phyloP scores from a whole-genome alignment of 1,140 invertebrate species.

The Pararge aegeria region DNA sequence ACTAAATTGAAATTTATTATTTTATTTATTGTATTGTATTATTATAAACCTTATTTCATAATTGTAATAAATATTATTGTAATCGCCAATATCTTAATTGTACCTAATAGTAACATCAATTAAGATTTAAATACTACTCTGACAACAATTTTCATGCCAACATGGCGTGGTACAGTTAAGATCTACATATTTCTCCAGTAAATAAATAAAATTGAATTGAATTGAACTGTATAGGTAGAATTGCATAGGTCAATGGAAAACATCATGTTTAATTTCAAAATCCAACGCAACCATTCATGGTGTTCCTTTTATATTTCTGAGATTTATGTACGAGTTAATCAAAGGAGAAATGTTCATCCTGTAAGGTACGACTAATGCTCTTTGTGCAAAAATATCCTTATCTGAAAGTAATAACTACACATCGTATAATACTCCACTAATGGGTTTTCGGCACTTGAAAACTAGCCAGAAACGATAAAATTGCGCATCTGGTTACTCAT shows the following conservation, averaged over 20 bases:
- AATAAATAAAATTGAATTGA: too few relatives aligned
- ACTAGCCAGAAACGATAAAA: slow-evolving; percentile 73
- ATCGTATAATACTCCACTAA: slow-evolving; percentile 61
- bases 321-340: neutral
- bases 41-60: too few relatives aligned
- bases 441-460: slow-evolving; percentile 72
- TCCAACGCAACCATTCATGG: neutral
- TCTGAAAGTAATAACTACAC: slow-evolving; percentile 47
- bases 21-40: too few relatives aligned
- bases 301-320: neutral
- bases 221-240: too few relatives aligned
- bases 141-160: too few relatives aligned
- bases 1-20: too few relatives aligned
- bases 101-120: too few relatives aligned
- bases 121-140: too few relatives aligned
- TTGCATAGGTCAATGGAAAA: neutral
- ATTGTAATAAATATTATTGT: too few relatives aligned
- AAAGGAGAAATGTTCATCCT: slow-evolving; percentile 4
- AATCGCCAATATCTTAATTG: too few relatives aligned
- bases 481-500: slow-evolving; percentile 62
- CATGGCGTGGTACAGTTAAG: too few relatives aligned
- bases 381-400: slow-evolving; percentile 57
- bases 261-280: neutral
- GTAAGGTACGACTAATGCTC: slow-evolving; percentile 6
- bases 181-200: too few relatives aligned